Base-by-base conservation (phyloP, 2,797 vertebrate species). In the Manis crassicaudata region DNA sequence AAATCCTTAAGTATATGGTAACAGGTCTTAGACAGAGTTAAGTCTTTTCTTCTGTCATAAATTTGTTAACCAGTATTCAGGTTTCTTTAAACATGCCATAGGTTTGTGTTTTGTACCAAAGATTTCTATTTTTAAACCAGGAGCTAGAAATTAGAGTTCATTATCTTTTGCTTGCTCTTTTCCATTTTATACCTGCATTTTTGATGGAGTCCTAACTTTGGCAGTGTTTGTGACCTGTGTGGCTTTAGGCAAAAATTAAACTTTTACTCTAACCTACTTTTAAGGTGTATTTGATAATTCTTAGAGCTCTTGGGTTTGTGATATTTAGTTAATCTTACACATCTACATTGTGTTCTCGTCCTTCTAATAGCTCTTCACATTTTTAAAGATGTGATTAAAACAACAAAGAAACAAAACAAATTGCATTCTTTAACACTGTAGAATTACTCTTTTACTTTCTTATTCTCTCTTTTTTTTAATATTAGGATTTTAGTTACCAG, bases 81-180 rank as follows among this genome's bases (percentile, higher is more conserved):
- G 25, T 84, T 96, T 96, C 67, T 67, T 92, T 90, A 95, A 92
- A 67, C 20, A n/a, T 84, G 80, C 89, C 63, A 86, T 10, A 76
- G 82, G 65, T 75, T 90, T 95, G 21, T 87, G 54, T 85, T 94
- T 62, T 40, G 73, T 88, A 75, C 91, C 56, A 92, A 32, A 92
- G 6, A 81, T 90, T 68, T 87, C 67, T 85, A 40, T 93, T 96
- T 96, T 96, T 84, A 95, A 92, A 92, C 21, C 29, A 35, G 75
- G 84, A 96, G 70, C 65, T 92, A 87, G 50, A 87, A 89, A n/a
- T 82, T 79, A 37, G 67, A 79, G 43, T 84, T 18, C 14, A 54
- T 12, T 96, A 62, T 90, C 35, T 90, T 73, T 67, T 67, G 23
- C 72, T 29, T 23, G 70, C 35, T 72, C 29, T 67, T 82, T 85